phyloP scores from a whole-genome alignment of 2,888 invertebrate species.

The Pollenia griseotomentosa region DNA sequence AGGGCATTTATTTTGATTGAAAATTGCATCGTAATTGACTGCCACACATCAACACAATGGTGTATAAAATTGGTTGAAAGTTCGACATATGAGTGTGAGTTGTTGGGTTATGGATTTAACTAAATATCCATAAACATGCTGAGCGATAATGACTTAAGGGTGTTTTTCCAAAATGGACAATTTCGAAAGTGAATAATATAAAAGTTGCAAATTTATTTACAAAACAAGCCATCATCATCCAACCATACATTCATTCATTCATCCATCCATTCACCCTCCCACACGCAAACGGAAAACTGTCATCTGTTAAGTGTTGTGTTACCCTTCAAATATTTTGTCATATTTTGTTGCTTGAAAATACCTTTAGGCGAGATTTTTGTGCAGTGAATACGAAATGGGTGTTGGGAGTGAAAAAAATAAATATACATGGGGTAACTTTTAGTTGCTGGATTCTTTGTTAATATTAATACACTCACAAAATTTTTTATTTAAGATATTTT shows the following conservation, averaged over 20 bases:
- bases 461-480: constrained; percentile 28
- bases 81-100: not conserved
- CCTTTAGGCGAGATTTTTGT: constrained; percentile 51
- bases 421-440: not conserved
- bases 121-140: constrained; percentile 33
- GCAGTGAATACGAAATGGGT: constrained; percentile 33
- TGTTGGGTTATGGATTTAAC: not conserved
- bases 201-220: constrained; percentile 51
- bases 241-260: not conserved
- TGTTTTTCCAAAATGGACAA: constrained; percentile 50
- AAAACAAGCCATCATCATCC: constrained; percentile 37
- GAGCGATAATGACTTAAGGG: constrained; percentile 58
- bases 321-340: constrained; percentile 49
- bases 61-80: constrained; percentile 14
- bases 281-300: constrained; percentile 46
- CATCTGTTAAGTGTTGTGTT: constrained; percentile 65
- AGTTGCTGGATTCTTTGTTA: not conserved
- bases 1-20: constrained; percentile 75
- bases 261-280: constrained; percentile 13
- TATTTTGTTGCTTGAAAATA: constrained; percentile 46
- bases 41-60: constrained; percentile 68
- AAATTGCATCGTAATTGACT: constrained; percentile 75
- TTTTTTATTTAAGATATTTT: not conserved
- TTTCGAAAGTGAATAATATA: constrained; percentile 45
- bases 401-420: not conserved